Evolutionary conservation across 2,888 invertebrate species (phyloP).

Genomic region (Dusona sp.): DNA sequence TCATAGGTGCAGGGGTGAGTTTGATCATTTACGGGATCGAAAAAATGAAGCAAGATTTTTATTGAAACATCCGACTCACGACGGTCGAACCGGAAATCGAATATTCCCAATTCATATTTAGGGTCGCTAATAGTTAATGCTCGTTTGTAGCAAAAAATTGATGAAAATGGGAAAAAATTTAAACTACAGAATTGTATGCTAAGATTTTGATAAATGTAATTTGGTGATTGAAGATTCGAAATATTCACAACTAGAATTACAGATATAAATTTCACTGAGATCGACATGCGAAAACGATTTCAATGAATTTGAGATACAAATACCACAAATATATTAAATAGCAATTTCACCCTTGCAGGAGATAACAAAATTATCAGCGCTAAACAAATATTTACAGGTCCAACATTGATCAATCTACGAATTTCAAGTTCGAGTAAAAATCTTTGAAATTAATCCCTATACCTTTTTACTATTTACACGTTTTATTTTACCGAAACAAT

Average conservation of each 20-base stretch:
- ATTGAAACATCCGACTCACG: conserved; percentile 51
- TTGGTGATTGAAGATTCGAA: background rate
- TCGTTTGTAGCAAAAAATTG: background rate
- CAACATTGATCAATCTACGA: conserved; percentile 29
- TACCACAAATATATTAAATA: background rate
- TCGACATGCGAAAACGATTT: background rate
- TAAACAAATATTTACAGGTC: conserved; percentile 2
- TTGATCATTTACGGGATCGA: background rate
- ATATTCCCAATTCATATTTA: background rate
- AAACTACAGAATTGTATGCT: too few relatives aligned
- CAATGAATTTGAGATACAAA: background rate
- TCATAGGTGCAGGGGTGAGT: conserved; percentile 13
- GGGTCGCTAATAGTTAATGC: background rate
- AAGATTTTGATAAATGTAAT: background rate
- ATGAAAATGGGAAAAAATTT: background rate
- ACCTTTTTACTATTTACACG: conserved; percentile 37
- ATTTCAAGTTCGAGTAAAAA: conserved; percentile 19
- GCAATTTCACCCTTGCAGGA: background rate
- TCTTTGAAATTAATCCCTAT: conserved; percentile 20
- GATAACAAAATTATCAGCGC: background rate
- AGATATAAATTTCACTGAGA: background rate
- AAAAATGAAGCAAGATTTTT: background rate
- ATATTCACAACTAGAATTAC: too few relatives aligned
- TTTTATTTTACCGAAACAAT: conserved; percentile 50
- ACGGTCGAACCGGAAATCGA: conserved; percentile 49